Evolutionary conservation across 2,113 vertebrate genomes (phyloP), one percentile per base, ranked within the genome.

Genomic region (Otocyon megalotis): DNA sequence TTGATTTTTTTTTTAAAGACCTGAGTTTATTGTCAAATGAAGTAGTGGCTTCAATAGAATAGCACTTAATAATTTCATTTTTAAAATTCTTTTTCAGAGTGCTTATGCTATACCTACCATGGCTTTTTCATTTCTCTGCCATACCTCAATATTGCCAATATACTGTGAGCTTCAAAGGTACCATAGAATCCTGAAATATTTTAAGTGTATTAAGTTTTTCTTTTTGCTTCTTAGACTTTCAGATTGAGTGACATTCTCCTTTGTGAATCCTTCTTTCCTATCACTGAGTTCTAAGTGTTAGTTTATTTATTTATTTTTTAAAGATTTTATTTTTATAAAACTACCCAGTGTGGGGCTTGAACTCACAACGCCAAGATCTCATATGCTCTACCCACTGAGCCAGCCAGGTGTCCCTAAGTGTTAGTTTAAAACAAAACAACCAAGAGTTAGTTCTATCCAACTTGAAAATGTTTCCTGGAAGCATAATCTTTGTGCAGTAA

Each of bases 101-200:
- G 99, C 98, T 92, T 99, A 99, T 90, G 99, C 99, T 81, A 98
- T 99, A 96, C 99, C 99, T 93, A 99, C 99, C n/a, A 99, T 99
- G 99, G 99, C 99, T n/a, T 99, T 99, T 98, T 99, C 99, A 98
- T 99, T 99, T 97, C 99, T 99, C 90, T 99, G 99, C 98, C 99
- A 99, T 98, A 99, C 99, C 1, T 99, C 99, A n/a, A 94, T 99
- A 94, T 98, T 99, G 97, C 99, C 99, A 50, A 99, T 99, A 97
- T 99, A 99, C 98, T 99, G 99, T 94, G 99, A 99, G 95, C 99
- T 99, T 93, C 99, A 97, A 76, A 99, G 99, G 99, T 99, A 99
- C 95, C 32, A 3, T 83, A 58, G n/a, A 79, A 58, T 62, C 28
- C 76, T 71, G 58, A 22, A 62, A 71, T 92, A 80, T 88, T 96